Evolutionary conservation across 2,113 vertebrate genomes (phyloP).

Genomic region (Pithys albifrons): DNA sequence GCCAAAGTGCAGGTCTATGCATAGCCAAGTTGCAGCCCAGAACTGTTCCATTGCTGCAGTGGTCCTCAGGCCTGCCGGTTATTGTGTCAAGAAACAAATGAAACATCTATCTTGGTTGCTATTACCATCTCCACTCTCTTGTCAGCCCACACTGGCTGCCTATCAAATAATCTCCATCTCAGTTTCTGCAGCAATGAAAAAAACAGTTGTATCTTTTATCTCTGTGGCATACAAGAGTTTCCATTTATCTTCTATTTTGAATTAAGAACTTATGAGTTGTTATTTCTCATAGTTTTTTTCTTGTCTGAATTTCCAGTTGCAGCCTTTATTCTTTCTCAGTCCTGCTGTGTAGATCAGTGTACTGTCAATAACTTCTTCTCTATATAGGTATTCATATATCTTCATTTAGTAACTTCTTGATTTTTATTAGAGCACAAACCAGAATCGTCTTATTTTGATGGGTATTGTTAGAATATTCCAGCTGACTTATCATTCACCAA

Average conservation of each 20-base stretch:
- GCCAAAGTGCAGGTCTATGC: background rate
- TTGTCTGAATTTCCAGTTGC: background rate
- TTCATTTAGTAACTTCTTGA: background rate
- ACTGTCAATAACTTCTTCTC: background rate
- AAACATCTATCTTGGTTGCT: background rate
- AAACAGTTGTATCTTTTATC: accelerated
- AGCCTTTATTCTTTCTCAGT: background rate
- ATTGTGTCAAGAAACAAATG: background rate
- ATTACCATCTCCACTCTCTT: background rate
- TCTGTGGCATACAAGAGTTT: background rate
- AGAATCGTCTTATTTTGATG: background rate
- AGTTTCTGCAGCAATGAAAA: background rate
- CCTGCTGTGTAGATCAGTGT: background rate
- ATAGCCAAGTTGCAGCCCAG: background rate
- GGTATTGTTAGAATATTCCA: background rate
- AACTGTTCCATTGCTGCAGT: background rate
- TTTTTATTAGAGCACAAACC: background rate
- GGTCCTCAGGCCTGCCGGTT: background rate
- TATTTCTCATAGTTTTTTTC: background rate
- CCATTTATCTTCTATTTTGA: background rate
- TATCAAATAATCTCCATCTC: background rate
- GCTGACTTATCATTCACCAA: background rate
- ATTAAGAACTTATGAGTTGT: background rate
- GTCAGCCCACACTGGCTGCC: background rate
- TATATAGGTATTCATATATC: background rate